Conservation (phyloP, 2,113 vertebrate species). For the Camelus dromedarius region DNA sequence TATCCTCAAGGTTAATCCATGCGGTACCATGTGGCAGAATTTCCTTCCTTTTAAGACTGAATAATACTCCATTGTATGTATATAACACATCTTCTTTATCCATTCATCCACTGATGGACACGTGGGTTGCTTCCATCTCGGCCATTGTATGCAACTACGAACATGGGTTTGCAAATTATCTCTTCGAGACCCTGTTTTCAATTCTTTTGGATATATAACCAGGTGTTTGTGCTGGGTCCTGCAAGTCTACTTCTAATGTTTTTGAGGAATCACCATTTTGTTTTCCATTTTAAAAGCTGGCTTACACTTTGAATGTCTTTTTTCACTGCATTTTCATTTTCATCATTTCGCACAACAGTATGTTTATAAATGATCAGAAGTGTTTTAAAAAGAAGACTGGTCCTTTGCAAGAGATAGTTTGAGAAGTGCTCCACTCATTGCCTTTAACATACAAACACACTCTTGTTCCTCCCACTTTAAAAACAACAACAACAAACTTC, state of each 20-base stretch:
- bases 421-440: not conserved
- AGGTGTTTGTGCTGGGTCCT: not conserved
- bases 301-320: not conserved
- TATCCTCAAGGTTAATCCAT: not conserved
- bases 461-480: not conserved
- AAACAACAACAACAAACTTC: not conserved
- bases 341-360: not conserved
- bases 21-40: not conserved
- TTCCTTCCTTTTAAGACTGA: not conserved
- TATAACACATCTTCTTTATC: not conserved
- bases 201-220: not conserved
- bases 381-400: not conserved
- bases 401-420: not conserved
- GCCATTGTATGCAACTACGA: not conserved
- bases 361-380: not conserved
- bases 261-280: not conserved
- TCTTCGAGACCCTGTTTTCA: not conserved
- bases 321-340: not conserved
- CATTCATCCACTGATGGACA: not conserved
- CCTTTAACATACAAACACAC: not conserved
- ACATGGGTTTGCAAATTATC: not conserved
- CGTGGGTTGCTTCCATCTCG: not conserved
- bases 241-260: not conserved
- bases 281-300: not conserved
- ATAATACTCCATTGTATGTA: not conserved